Evolutionary conservation across 1,140 invertebrate species (phyloP).

Genomic region (Mercenaria mercenaria): DNA sequence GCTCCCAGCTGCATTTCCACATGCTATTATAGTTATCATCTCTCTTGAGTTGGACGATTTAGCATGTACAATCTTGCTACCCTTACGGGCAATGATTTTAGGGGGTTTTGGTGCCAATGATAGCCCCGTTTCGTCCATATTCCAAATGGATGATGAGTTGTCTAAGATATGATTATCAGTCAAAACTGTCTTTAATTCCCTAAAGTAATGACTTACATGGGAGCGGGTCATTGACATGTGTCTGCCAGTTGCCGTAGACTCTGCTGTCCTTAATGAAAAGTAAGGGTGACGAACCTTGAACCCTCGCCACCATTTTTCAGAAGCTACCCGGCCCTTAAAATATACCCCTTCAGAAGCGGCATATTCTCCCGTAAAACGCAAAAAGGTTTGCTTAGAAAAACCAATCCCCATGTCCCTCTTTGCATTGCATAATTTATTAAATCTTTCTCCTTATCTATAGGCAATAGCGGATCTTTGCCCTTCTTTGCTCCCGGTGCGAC

Average conservation of each 20-base stretch:
- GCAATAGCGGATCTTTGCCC: not conserved
- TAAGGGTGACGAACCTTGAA: not conserved
- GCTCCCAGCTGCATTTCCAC: not conserved
- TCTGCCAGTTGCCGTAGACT: not conserved
- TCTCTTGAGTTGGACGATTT: not conserved
- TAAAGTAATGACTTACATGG: not conserved
- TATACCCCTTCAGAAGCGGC: not conserved
- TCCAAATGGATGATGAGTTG: conserved; percentile 9
- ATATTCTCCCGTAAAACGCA: not conserved
- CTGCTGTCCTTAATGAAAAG: not conserved
- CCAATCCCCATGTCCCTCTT: not conserved
- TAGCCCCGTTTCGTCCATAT: conserved; percentile 52
- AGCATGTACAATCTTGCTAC: conserved; percentile 21
- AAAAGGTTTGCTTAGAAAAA: not conserved
- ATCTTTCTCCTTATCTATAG: not conserved
- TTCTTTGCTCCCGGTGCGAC: not conserved
- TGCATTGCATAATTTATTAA: not conserved
- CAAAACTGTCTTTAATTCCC: not conserved
- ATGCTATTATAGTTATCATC: not conserved
- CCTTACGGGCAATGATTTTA: conserved; percentile 30
- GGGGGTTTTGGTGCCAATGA: conserved; percentile 3
- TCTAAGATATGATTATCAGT: not conserved
- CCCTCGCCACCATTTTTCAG: not conserved
- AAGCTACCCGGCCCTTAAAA: not conserved
- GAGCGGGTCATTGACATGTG: not conserved